Base-by-base conservation (phyloP, 2,113 vertebrate genomes). In the Psilopogon haemacephalus region DNA sequence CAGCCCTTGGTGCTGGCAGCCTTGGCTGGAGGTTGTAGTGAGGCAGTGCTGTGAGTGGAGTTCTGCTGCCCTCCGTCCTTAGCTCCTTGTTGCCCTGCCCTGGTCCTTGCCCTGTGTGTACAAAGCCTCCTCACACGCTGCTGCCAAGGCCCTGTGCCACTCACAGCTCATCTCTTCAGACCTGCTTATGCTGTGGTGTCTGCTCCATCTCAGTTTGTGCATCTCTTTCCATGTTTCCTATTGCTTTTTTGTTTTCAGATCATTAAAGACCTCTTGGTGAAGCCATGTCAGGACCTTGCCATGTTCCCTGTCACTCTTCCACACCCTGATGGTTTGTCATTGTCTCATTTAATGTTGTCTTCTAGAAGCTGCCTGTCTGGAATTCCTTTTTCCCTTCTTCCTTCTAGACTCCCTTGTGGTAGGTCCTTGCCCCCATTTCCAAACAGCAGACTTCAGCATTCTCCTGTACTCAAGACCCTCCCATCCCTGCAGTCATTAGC, bases 201-300 rank as follows among this genome's bases (percentile, higher is more conserved):
- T 80, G 59, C 64, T 93, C 71, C 54, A 5, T 35, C 33, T 76
- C 70, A 76, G 89, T 84, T n/a, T n/a, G 81, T 92, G 38, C 76
- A 55, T 87, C 87, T 82, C 50, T 92, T 91, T 70, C 94, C 71
- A 77, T 91, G 83, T 94, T 95, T 96, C 88, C 87, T 95, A 52
- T 89, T 94, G 64, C 89, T 95, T 91, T 96, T 93, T 95, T 87
- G 82, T 95, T 96, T 96, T 94, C 93, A 95, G 95, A 95, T 96
- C 52, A 85, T 94, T 95, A 95, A 80, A 93, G 93, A 63, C 42
- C 70, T 95, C 64, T 94, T 95, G 90, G 64, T 94, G 90, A 95
- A 95, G 90, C 79, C 52, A 38, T 93, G 52, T 94, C 95, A 95
- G 75, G 82, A 95, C 90, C 83, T 91, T 96, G 70, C 90, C 79